A percentile compares a stretch with the other conserved stretches of the same genome.
Evolutionary conservation across 2,888 invertebrate species (phyloP).

Genomic region (Polietes domitor): DNA sequence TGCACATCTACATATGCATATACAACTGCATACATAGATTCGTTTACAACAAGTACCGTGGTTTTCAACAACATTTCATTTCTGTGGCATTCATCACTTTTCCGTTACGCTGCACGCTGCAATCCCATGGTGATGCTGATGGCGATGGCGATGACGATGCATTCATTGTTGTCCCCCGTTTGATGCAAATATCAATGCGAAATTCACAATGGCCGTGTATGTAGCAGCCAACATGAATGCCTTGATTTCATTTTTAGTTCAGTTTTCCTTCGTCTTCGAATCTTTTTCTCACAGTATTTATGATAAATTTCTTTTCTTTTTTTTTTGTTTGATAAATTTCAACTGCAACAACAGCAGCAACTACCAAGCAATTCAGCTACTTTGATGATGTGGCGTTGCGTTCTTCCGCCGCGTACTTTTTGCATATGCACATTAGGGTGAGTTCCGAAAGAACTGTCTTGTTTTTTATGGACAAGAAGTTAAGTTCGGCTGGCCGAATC

Average conservation of each 20-base stretch:
- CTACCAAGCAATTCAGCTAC: constrained; percentile 13
- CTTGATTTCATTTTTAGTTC: constrained; percentile 55
- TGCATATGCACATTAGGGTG: constrained; percentile 37
- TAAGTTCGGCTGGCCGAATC: too few species aligned
- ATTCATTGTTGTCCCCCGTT: constrained; percentile 60
- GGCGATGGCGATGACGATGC: constrained; percentile 13
- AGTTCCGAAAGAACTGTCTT: too few species aligned
- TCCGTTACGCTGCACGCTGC: constrained; percentile 7
- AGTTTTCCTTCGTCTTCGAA: constrained; percentile 27
- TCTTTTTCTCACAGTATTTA: constrained; percentile 51
- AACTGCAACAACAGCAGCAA: neutral
- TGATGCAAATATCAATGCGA: constrained; percentile 53
- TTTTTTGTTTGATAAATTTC: constrained; percentile 47
- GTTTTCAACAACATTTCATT: constrained; percentile 37
- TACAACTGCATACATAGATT: too few species aligned
- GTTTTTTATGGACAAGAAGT: too few species aligned
- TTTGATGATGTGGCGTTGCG: constrained; percentile 26
- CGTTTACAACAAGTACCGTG: neutral
- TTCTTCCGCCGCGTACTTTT: constrained; percentile 45
- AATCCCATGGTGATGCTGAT: constrained; percentile 9
- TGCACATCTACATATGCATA: too few species aligned
- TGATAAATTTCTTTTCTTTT: constrained; percentile 62
- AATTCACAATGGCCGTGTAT: constrained; percentile 37
- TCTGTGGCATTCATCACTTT: constrained; percentile 56
- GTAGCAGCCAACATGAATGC: constrained; percentile 44